Evolutionary conservation across 2,113 vertebrate species (phyloP).

Genomic region (Serinus canaria): DNA sequence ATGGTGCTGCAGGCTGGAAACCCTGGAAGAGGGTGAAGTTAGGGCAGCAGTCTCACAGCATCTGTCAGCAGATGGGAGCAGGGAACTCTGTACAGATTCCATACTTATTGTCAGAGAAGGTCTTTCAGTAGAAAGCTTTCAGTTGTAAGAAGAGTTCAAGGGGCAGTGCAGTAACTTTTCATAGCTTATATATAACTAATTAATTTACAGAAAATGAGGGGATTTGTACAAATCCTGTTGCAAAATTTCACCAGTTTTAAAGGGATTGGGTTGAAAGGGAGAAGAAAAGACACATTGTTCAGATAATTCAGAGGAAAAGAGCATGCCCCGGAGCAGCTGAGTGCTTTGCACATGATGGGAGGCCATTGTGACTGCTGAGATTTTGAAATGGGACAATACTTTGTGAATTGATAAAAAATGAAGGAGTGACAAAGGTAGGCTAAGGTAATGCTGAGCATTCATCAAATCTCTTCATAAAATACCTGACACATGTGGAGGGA

Average conservation of each 20-base stretch:
- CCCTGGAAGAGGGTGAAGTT: neutral
- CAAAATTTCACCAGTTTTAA: neutral
- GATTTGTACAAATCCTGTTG: conserved; percentile 18
- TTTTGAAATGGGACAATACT: neutral
- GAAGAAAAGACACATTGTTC: conserved; percentile 27
- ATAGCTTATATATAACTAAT: neutral
- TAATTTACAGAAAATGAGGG: conserved; percentile 12
- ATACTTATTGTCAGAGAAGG: neutral
- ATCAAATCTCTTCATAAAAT: neutral
- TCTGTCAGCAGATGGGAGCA: neutral
- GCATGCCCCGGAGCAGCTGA: neutral
- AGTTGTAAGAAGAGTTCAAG: neutral
- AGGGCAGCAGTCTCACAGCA: neutral
- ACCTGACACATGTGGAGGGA: neutral
- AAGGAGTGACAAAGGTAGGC: neutral
- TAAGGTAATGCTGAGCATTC: neutral
- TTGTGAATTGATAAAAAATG: neutral
- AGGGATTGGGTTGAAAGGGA: neutral
- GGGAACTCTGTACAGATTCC: accelerated
- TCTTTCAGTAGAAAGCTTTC: neutral
- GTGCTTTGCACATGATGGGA: neutral
- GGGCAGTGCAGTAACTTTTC: neutral
- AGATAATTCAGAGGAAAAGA: neutral
- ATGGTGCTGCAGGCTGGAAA: neutral
- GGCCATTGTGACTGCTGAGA: neutral